Conservation (phyloP, 1,140 invertebrate genomes). For the Formica exsecta region DNA sequence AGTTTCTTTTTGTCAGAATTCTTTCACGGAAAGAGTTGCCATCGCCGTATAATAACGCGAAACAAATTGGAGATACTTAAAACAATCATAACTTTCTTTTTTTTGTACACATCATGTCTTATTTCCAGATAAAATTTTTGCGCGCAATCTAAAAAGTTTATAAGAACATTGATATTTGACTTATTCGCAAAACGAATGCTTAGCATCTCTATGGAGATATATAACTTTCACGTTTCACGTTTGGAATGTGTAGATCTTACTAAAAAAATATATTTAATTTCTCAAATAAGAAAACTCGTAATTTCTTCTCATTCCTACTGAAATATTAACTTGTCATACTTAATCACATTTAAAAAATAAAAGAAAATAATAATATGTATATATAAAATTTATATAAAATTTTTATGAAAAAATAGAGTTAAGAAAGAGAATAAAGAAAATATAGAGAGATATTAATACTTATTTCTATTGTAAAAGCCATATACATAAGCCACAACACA, state of each 20-base stretch:
- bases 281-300: no score
- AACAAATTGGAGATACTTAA: conserved; percentile 2
- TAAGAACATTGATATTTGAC: no score
- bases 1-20: conserved; percentile 20
- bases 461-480: not conserved
- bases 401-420: not conserved
- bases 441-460: not conserved
- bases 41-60: conserved; percentile 19
- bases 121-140: not conserved
- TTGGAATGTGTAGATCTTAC: no score
- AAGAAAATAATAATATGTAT: no score
- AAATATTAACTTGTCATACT: no score
- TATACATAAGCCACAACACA: not conserved
- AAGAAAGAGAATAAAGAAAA: not conserved
- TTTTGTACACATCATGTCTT: not conserved
- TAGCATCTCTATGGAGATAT: no score
- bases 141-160: not conserved
- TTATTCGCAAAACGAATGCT: no score
- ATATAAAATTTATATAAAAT: not conserved
- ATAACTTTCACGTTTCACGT: no score
- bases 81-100: not conserved
- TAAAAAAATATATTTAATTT: no score
- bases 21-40: conserved; percentile 6
- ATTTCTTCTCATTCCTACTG: no score
- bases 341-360: no score